Evolutionary conservation across 1,140 invertebrate genomes (phyloP).

Genomic region (Linepithema humile): DNA sequence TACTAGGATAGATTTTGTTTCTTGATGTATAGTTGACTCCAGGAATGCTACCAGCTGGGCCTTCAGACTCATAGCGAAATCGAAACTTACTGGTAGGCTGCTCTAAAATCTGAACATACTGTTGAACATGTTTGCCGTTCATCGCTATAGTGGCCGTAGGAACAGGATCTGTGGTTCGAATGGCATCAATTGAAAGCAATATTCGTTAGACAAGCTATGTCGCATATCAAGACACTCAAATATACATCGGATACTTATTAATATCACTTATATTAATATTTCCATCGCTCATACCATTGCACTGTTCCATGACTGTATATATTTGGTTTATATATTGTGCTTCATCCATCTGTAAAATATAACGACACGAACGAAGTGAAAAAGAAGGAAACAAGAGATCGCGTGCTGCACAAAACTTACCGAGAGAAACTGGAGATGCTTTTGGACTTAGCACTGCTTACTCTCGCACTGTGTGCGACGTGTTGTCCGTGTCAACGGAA

Average conservation of each 20-base stretch:
- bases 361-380: neutral
- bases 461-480: neutral
- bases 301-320: conserved; percentile 74
- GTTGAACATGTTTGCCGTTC: conserved; percentile 56
- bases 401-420: conserved; percentile 61
- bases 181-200: conserved; percentile 86
- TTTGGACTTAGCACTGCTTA: neutral
- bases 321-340: conserved; percentile 20
- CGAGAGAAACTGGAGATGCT: too few relatives aligned
- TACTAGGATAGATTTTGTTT: conserved; percentile 96
- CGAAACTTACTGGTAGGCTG: conserved; percentile 96
- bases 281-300: conserved; percentile 71
- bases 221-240: neutral
- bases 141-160: conserved; percentile 78
- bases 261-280: conserved; percentile 90
- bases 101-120: conserved; percentile 93
- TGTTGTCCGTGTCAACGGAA: neutral
- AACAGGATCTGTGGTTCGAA: conserved; percentile 86
- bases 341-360: conserved; percentile 58
- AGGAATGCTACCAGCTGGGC: conserved; percentile 97
- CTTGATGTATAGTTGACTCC: conserved; percentile 94
- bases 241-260: conserved; percentile 86
- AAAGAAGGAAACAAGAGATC: conserved; percentile 27
- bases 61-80: conserved; percentile 98
- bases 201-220: neutral